A percentile compares a stretch with the other conserved stretches of the same genome.
phyloP scores from a whole-genome alignment of 35 echinoderm and acorn worm species.

The Stichopus chloronotus region DNA sequence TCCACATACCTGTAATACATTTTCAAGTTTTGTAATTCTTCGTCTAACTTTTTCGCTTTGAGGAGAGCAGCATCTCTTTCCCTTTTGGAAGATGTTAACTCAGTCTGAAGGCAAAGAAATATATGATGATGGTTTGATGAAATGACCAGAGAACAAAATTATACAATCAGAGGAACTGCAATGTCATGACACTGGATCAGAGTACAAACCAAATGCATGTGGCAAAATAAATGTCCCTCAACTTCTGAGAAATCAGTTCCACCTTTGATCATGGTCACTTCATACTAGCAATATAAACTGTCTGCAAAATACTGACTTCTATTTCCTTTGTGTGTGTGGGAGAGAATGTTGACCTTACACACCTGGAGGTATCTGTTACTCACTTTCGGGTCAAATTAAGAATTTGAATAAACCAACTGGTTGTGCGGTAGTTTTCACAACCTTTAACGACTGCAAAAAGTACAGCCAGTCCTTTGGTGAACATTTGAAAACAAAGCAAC shows the following conservation, averaged over 20 bases:
- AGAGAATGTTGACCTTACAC: too few species aligned
- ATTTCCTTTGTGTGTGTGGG: too few species aligned
- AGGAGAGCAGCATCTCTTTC: slow-evolving; percentile 85
- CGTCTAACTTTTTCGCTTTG: slow-evolving; percentile 77
- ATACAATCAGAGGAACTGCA: neutral
- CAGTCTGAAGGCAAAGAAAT: slow-evolving; percentile 55
- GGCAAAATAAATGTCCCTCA: neutral
- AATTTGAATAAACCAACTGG: too few species aligned
- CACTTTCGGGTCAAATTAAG: too few species aligned
- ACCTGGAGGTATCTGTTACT: too few species aligned
- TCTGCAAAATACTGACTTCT: too few species aligned
- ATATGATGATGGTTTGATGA: neutral
- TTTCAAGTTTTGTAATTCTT: slow-evolving; percentile 83
- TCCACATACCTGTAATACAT: slow-evolving; percentile 92
- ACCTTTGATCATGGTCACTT: neutral
- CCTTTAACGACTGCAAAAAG: too few species aligned
- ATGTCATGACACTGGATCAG: neutral
- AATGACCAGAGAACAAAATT: neutral
- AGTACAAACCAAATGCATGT: neutral
- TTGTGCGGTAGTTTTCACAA: too few species aligned
- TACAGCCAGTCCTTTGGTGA: too few species aligned
- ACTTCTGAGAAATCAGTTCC: neutral
- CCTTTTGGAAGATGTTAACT: slow-evolving; percentile 83
- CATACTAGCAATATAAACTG: too few species aligned
- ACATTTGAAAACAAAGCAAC: too few species aligned